These are phyloP conservation scores for Penaeus chinensis DNA, from an alignment of 1,140 invertebrate species.

Conservation along the genomic window DNA sequence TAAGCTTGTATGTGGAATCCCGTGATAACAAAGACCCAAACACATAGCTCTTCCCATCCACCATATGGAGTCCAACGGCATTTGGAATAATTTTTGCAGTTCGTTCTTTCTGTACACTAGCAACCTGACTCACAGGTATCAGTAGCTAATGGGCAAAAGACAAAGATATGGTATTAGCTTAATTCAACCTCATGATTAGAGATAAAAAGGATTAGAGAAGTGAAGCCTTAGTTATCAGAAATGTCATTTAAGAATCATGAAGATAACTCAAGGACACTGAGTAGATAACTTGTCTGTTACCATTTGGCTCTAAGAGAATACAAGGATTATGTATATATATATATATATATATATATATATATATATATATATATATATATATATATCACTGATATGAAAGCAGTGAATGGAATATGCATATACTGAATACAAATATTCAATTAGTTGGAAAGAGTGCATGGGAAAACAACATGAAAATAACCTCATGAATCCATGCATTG, in stretches of 20 bases:
- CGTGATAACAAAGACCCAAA: slow-evolving; percentile 90
- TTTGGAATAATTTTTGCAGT: slow-evolving; percentile 89
- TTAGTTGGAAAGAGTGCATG: not conserved
- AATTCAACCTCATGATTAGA: not conserved
- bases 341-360: slow-evolving; percentile 33
- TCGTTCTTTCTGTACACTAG: slow-evolving; percentile 85
- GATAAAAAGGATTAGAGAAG: not conserved
- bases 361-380: slow-evolving; percentile 29
- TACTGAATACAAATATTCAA: not conserved
- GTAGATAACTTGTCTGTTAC: too few species aligned
- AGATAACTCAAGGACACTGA: too few species aligned
- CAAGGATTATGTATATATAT: slow-evolving; percentile 15
- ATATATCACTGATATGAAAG: not conserved
- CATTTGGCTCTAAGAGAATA: not conserved
- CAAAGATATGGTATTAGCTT: not conserved
- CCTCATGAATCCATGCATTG: too few species aligned
- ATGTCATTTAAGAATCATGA: too few species aligned
- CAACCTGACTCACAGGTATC: slow-evolving; percentile 83
- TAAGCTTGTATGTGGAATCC: slow-evolving; percentile 86
- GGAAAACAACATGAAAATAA: not conserved
- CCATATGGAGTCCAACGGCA: slow-evolving; percentile 87
- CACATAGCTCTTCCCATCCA: slow-evolving; percentile 82
- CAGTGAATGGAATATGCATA: not conserved
- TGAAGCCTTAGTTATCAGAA: not conserved
- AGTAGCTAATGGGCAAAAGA: slow-evolving; percentile 74